Evolutionary conservation across 2,797 vertebrate species (phyloP), one percentile per base, ranked within the genome.

Genomic region (Betta splendens): DNA sequence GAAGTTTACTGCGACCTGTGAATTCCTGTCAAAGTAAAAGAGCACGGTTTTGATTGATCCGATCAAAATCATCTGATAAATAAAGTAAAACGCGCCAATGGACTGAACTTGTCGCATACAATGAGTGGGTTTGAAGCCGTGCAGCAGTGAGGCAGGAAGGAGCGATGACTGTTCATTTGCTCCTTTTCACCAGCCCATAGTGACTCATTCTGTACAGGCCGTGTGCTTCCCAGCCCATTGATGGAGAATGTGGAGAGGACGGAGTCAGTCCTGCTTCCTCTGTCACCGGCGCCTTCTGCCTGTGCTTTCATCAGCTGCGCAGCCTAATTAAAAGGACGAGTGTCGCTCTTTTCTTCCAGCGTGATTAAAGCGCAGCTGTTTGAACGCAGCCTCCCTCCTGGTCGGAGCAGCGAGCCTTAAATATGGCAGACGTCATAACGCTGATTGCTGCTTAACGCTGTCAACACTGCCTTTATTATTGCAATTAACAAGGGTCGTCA

Each of bases 281-380:
- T n/a, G n/a, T n/a, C n/a, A n/a, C n/a, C n/a, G n/a, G n/a, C n/a
- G 9, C 26, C 18, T 9, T 21, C 23, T 10, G 36, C 29, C 16
- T 9, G 11, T 7, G 35, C 23, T 38, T 5, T 1, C 15, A 9
- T 31, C 31, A 45, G 49, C 52, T 50, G 38, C 18, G 44, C 9
- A 48, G 18, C 15, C 8, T 11, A 31, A 18, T 10, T 5, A 22
- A 40, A 28, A 9, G 5, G 36, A 21, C 21, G 28, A 22, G 21
- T 48, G 13, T 15, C 1, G 7, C 18, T 26, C 13, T 0, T 7
- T 63, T 47, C 13, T 32, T 32, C 32, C 4, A 50, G 2, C 38
- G 43, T 25, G 38, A 44, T 65, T 25, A 44, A 38, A 44, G 15
- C 49, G 39, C 26, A 18, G 11, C 3, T 25, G 43, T 48, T 55